phyloP scores from a whole-genome alignment of 2,113 vertebrate genomes.

The Ptilorrhoa leucosticta region DNA sequence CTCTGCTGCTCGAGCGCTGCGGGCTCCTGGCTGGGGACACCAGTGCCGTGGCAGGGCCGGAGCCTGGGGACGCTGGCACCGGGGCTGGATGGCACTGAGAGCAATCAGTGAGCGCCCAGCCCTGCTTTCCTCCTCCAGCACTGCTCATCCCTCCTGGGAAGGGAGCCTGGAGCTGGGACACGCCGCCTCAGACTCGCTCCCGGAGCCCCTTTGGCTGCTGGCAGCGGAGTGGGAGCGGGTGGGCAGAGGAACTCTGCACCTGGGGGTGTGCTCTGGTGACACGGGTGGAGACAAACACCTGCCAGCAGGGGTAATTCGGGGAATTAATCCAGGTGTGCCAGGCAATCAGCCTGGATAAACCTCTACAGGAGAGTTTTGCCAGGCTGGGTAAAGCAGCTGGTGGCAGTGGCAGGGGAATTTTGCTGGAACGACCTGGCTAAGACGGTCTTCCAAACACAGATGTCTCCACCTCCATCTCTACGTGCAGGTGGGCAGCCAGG shows the following conservation, averaged over 20 bases:
- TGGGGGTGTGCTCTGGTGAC: neutral
- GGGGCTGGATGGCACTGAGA: neutral
- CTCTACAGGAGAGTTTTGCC: neutral
- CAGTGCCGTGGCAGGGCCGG: rapidly evolving
- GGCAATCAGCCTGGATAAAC: neutral
- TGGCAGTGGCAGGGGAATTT: neutral
- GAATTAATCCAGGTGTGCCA: neutral
- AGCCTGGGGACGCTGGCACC: neutral
- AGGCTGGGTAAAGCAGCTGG: neutral
- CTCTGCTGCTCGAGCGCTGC: neutral
- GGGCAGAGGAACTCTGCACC: neutral
- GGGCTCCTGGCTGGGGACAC: neutral
- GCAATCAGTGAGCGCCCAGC: neutral
- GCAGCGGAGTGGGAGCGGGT: neutral
- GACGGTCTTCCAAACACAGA: neutral
- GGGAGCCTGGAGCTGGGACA: neutral
- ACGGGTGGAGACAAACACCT: neutral
- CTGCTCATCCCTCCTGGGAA: neutral
- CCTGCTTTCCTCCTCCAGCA: neutral
- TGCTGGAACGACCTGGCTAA: neutral
- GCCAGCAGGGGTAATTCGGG: neutral
- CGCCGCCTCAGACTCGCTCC: neutral
- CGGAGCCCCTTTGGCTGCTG: rapidly evolving
- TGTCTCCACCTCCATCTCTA: neutral
- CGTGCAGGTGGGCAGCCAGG: neutral